Evolutionary conservation across 2,113 vertebrate genomes (phyloP).

Genomic region (Nestor notabilis): DNA sequence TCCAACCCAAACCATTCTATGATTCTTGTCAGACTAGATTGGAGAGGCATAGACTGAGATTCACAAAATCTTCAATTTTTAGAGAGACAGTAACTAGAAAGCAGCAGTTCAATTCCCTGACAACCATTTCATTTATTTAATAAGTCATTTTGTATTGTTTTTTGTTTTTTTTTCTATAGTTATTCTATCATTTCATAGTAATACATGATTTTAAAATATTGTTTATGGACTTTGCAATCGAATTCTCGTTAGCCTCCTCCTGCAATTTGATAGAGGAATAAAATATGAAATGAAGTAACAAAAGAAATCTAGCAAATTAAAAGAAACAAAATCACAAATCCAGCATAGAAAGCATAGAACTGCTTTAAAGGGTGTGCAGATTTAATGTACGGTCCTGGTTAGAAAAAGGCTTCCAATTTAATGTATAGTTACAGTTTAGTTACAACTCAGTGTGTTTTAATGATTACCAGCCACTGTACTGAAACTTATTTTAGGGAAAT

Average conservation of each 20-base stretch:
- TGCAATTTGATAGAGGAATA: neutral
- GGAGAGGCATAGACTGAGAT: neutral
- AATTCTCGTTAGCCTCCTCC: neutral
- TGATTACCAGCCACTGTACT: slow-evolving; percentile 21
- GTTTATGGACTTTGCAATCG: neutral
- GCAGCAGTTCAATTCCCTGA: neutral
- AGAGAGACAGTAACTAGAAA: neutral
- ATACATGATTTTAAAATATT: neutral
- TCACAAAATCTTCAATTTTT: neutral
- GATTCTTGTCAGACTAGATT: no score
- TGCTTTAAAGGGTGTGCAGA: neutral
- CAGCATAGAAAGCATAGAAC: neutral
- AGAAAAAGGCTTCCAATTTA: neutral
- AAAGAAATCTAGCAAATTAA: neutral
- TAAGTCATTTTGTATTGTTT: neutral
- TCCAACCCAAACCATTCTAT: no score
- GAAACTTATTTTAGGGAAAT: slow-evolving; percentile 46
- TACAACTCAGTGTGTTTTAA: slow-evolving; percentile 31
- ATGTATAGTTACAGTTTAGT: neutral
- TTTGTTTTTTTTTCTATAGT: neutral
- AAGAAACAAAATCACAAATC: neutral
- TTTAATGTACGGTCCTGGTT: neutral
- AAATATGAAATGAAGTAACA: neutral
- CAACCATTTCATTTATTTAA: neutral
- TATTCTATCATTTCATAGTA: neutral